Base-by-base conservation (phyloP, 2,113 vertebrate genomes). In the Microcebus ravelobensis region DNA sequence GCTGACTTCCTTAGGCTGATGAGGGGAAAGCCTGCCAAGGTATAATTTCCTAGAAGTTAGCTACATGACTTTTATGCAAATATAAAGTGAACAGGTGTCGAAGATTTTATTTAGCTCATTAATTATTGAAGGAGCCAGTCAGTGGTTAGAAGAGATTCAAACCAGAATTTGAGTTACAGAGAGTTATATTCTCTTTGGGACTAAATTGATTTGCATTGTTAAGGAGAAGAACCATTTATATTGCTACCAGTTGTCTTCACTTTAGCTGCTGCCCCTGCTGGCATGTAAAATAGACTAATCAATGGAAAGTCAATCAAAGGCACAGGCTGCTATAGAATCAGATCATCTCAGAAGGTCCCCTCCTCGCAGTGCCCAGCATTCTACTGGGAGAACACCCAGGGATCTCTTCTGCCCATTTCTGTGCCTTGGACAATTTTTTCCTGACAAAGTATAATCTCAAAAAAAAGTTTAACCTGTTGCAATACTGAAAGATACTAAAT, bases 21-120 rank as follows among this genome's bases (percentile, higher is more conserved):
- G 91, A 77, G 42, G 29, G 39, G 36, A 85, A 67, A 94, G 48
- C 36, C 87, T 61, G 61, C 27, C 63, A 87, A 52, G 67, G 31
- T 59, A 34, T 67, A 52, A 67, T 96, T 94, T 94, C 88, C 12
- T 57, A 83, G 52, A 96, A 14, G 18, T 63, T 95, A 79, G n/a
- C 85, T 88, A 91, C 1, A 50, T 36, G 71, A 73, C 29, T 90
- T 85, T 67, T 71, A 50, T 73, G 82, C 8, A 86, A 48, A 94
- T 88, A 83, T 77, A 67, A 97, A 92, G 67, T 77, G 65, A 94
- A 90, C n/a, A 67, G 10, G 15, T 39, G 50, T 92, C 67, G 55
- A 81, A 91, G 39, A 52, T 94, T 95, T 97, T 92, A 94, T 87
- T 96, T 95, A 90, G 85, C 63, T 96, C 71, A 67, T 95, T 97